Evolutionary conservation across 1,140 invertebrate species (phyloP), one percentile per base, ranked within the genome.

Genomic region (Solenopsis invicta): DNA sequence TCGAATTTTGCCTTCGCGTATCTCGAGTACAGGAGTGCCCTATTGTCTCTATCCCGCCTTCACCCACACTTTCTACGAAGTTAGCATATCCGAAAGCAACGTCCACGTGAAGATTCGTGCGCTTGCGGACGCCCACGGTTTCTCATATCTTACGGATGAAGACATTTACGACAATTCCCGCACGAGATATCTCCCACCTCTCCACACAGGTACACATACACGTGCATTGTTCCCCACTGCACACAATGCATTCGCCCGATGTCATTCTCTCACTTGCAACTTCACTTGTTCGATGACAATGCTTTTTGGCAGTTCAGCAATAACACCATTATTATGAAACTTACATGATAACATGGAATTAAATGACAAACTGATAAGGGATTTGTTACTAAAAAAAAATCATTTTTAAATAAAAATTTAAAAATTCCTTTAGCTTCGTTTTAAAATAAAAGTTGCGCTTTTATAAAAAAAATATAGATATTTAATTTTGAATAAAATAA

Each of bases 141-240:
- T 93, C 93, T 94, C 94, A 94, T 95, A 94, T 94, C 94, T 95
- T 94, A 94, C 91, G 92, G 91, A 95, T 95, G 93, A 94, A 95
- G 94, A 95, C 94, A 92, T 95, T 95, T 94, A 95, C 93, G 94
- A 94, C 92, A 92, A 94, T 93, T 94, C 92, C 93, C 90, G 91
- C 92, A 84, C 93, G 90, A 89, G 85, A 86, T 88, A 89, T 84
- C 62, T 41, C 87, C 48, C 21, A n/a, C 82, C 81, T 76, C 10
- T 13, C 1, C 4, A 48, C 8, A n/a, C 4, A 48, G 4, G 13
- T 1, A 34, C 48, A 41, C 84, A 82, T 74, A 87, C 87, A 89
- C 89, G 89, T 90, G 90, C 88, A 41, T 90, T 91, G 85, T 92
- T 90, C 88, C 52, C 50, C 29, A 61, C 72, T 62, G 54, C 74